Evolutionary conservation across 1,140 invertebrate species (phyloP), one percentile per base, ranked within the genome.

Genomic region (Drosophila baimaii): DNA sequence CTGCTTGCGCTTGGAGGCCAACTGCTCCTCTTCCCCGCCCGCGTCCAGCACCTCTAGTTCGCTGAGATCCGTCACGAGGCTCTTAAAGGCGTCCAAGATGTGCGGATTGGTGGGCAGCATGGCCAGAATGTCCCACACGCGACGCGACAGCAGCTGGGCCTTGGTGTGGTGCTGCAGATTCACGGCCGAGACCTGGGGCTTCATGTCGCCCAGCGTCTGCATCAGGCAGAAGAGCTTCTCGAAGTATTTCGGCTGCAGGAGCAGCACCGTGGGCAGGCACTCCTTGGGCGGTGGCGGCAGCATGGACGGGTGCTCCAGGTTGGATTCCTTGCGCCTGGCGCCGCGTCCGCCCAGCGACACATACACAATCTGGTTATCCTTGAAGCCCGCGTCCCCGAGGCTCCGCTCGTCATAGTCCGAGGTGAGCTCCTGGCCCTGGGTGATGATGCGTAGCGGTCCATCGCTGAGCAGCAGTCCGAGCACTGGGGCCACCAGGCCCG

Each of bases 341-440:
- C 95, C 95, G n/a, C 96, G 92, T 33, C 95, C 94, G 13, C 97
- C 97, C 75, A 98, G 94, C 2, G 97, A 98, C 47, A 98, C 97
- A 92, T 97, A 98, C 13, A 98, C 96, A 86, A 98, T 93, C 94
- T 95, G 94, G 74, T 95, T 95, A 90, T 98, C 97, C 91, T 98
- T 98, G 83, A 98, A 97, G 29, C 97, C 97, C 93, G 98, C 96
- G 92, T 98, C 97, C 17, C 95, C 95, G 0, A 98, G 91, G 0
- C 95, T 96, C 77, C 98, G 97, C 85, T 98, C 97, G 90, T 99
- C 98, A 85, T 96, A 97, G 75, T 99, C 97, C n/a, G 96, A 95
- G 0, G 96, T 97, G 3, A 99, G 92, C 91, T 99, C 98, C 91
- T 98, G 97, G 0, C 98, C 98, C 90, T 98, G 96, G 0, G 97